phyloP scores from a whole-genome alignment of 2,113 vertebrate species.

The Entomyzon cyanotis region DNA sequence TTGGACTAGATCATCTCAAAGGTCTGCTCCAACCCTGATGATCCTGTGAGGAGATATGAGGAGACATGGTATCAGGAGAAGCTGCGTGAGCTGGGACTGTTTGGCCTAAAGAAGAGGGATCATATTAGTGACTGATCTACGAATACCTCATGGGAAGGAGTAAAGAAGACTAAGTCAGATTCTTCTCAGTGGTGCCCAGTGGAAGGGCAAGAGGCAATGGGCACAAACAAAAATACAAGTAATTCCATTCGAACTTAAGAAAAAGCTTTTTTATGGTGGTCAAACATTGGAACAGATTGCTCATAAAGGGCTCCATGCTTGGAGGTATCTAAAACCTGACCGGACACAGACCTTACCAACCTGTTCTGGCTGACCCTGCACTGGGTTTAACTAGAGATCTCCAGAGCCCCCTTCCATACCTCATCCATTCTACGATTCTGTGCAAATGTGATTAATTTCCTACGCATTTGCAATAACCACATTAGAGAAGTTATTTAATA shows the following conservation, averaged over 20 bases:
- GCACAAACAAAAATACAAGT: background rate
- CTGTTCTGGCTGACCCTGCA: background rate
- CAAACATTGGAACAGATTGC: background rate
- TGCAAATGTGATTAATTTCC: background rate
- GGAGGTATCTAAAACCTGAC: background rate
- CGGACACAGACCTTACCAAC: background rate
- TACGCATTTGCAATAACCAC: background rate
- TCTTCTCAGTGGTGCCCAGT: background rate
- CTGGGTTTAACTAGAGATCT: background rate
- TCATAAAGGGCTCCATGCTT: background rate
- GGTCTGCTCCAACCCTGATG: background rate
- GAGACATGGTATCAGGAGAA: background rate
- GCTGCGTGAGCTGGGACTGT: background rate
- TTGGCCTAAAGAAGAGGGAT: background rate
- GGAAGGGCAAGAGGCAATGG: accelerated
- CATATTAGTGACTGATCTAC: background rate
- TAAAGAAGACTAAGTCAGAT: background rate
- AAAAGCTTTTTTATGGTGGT: background rate
- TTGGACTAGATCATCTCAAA: background rate
- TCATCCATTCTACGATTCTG: background rate
- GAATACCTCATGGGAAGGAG: background rate
- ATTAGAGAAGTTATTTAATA: background rate
- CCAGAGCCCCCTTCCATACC: background rate
- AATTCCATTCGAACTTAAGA: background rate
- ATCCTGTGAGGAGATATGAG: background rate